Base-by-base conservation (phyloP, 2,797 vertebrate species). In the Myripristis jacobus region DNA sequence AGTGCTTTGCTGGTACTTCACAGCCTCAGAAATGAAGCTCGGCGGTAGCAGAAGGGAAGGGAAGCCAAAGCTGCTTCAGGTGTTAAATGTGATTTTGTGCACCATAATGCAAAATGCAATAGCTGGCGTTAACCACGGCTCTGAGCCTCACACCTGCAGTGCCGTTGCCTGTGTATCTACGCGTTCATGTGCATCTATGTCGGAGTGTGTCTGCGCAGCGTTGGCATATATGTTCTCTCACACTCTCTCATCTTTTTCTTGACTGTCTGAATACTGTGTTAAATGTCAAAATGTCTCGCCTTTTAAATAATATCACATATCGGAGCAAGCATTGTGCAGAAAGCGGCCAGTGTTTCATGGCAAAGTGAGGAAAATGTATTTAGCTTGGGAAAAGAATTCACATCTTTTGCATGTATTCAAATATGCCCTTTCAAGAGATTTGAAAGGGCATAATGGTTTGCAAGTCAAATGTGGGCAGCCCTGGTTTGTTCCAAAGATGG, bases 111-210 rank as follows among this genome's bases (percentile, higher is more conserved):
- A 75, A 57, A 62, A 68, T 70, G 75, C 52, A 65, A 7, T 73
- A 54, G 58, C 58, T 68, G 25, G 51, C n/a, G 79, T 82, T 87
- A 88, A 88, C 84, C 88, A 85, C 81, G 53, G 66, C 8, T 18
- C 27, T 55, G 9, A 77, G 50, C 22, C 8, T 38, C 6, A 66
- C 16, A 60, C 85, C 84, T 91, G 88, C 83, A 80, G 61, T 48
- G 59, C 43, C 38, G 24, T 71, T 71, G 11, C 65, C 22, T 59
- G 22, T 66, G 25, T 76, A 43, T 58, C 27, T 29, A 6, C 27
- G 6, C 27, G 6, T 29, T 3, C 27, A 29, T 29, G 27, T 6
- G 27, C 27, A 29, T 29, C 27, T 29, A 29, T 6, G 27, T 29
- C 6, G 27, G 27, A 3, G 24, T 47, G 38, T 48, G 34, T 24